Evolutionary conservation across 2,797 vertebrate species (phyloP).

Genomic region (Mastacembelus armatus): DNA sequence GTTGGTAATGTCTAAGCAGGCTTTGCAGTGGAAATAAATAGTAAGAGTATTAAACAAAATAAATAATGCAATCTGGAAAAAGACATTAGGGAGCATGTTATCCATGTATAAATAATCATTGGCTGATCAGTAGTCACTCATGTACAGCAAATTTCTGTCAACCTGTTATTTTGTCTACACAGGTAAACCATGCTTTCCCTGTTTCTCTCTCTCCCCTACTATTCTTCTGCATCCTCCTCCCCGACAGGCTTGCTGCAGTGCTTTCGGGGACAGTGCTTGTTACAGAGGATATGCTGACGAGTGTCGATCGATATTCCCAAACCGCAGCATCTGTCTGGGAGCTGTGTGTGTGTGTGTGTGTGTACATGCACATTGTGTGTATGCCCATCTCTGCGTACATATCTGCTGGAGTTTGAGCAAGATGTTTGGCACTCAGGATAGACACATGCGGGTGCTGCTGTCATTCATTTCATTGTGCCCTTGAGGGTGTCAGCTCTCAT

Average conservation of each 20-base stretch:
- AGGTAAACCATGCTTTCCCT: not conserved
- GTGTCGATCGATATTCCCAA: conserved; percentile 77
- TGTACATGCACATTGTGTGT: conserved; percentile 6
- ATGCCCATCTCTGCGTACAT: conserved; percentile 25
- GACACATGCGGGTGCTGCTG: conserved; percentile 53
- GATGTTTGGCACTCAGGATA: conserved; percentile 49
- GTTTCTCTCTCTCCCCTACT: conserved; percentile 1
- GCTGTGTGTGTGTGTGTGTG: conserved; percentile 17
- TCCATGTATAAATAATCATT: not conserved
- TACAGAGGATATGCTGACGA: conserved; percentile 82
- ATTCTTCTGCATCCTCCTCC: conserved; percentile 24
- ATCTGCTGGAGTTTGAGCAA: conserved; percentile 45
- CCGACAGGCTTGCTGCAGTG: conserved; percentile 71
- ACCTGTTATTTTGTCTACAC: conserved; percentile 24
- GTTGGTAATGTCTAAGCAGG: conserved; percentile 60
- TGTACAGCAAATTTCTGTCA: conserved; percentile 19
- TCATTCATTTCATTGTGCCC: conserved; percentile 67
- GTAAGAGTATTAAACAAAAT: conserved; percentile 35
- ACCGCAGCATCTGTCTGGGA: conserved; percentile 63
- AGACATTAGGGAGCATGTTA: conserved; percentile 1
- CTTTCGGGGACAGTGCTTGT: conserved; percentile 78
- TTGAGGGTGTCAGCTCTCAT: conserved; percentile 63
- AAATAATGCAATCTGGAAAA: conserved; percentile 24
- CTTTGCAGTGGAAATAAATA: conserved; percentile 27
- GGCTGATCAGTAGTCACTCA: conserved; percentile 25